Conservation (phyloP, 2,113 vertebrate species). For the Mus spicilegus region DNA sequence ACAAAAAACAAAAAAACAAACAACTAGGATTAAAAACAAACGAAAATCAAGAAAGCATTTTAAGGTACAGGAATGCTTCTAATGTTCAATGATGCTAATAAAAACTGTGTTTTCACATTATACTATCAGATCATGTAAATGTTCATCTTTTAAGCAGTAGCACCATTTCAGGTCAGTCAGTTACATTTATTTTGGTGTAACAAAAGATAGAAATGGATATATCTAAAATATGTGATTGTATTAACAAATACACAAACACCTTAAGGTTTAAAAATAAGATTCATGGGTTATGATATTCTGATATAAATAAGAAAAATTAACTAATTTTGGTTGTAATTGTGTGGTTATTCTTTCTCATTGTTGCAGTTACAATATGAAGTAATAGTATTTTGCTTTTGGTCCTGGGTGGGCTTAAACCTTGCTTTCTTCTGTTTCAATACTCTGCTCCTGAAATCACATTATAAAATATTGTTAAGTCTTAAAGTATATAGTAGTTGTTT, state of each 20-base stretch:
- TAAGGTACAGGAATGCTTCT: not conserved
- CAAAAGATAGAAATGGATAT: not conserved
- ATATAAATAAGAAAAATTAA: constrained; percentile 49
- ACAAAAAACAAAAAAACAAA: too few species aligned
- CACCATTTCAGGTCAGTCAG: not conserved
- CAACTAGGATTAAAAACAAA: too few species aligned
- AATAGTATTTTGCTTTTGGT: not conserved
- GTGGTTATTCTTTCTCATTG: not conserved
- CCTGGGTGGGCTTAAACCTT: not conserved
- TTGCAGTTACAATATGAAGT: not conserved
- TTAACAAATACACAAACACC: constrained; percentile 6
- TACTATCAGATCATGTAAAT: not conserved
- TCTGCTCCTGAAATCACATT: constrained; percentile 18
- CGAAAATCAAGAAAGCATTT: not conserved
- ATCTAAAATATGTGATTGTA: not conserved
- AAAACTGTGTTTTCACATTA: not conserved
- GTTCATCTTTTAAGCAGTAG: not conserved
- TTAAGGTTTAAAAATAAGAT: constrained; percentile 47
- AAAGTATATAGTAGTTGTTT: not conserved
- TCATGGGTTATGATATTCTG: constrained; percentile 26
- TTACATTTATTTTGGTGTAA: not conserved
- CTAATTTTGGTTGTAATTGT: not conserved
- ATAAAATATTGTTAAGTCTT: not conserved
- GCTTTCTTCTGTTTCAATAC: not conserved
- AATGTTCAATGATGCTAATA: not conserved